Base-by-base conservation (phyloP, 37 sponge, comb jelly and placozoan species). In the Chondrosia reniformis region DNA sequence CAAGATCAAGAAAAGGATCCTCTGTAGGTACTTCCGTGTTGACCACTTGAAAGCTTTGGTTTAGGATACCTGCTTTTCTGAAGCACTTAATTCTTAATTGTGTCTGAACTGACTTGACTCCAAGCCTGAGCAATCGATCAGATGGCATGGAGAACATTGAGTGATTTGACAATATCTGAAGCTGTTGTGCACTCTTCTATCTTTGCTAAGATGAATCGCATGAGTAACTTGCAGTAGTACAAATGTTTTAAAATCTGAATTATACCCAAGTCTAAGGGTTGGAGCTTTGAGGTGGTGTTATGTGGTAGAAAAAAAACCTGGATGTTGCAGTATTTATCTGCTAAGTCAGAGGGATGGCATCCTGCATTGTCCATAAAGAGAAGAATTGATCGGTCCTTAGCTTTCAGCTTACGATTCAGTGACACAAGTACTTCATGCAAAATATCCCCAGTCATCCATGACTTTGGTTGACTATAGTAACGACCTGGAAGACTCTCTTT, bases 41-140 rank as follows among this genome's bases (percentile, higher is more conserved):
- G 25, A 69, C 2, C 9, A 44, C 44, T 42, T 40, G 39, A 21
- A 74, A 39, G 27, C 80, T 72, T 40, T 36, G 41, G 42, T 81
- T 55, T 15, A 88, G 39, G 28, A 88, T 67, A 27, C 89, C 89
- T 76, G 75, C 78, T 44, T 86, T 91, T 55, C 83, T 40, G 72
- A 85, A 91, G 58, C 88, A 91, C 61, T n/a, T n/a, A n/a, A n/a
- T 87, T 87, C 28, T 52, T 21, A 31, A 87, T 91, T 0, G 87
- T 86, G 24, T 75, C 59, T 27, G 21, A 49, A 15, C 30, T 76
- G 13, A 91, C 92, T 71, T 79, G 33, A 30, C n/a, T n/a, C 79
- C 83, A 86, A 10, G 87, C 82, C 39, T 74, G 37, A 46, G 71
- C 58, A 2, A 81, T 72, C 81, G 77, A 83, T 33, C 89, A 69